Evolutionary conservation across 2,797 vertebrate species (phyloP).

Genomic region (Macropodus opercularis): DNA sequence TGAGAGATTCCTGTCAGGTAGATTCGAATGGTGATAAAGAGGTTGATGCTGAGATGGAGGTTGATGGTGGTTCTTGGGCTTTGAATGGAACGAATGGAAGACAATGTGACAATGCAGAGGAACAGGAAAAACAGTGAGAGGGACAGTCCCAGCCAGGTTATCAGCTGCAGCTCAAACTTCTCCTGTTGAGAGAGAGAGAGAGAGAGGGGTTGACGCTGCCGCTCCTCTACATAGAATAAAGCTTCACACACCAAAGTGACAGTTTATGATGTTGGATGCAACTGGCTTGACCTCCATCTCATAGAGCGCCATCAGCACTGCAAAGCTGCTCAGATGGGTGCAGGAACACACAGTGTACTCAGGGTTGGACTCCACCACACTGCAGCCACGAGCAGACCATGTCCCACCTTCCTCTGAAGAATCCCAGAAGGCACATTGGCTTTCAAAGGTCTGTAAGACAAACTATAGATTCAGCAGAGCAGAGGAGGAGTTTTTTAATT

Average conservation of each 20-base stretch:
- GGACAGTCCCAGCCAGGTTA: constrained; percentile 84
- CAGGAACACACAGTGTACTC: constrained; percentile 79
- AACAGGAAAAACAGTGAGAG: constrained; percentile 85
- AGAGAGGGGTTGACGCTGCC: neutral
- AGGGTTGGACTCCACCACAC: neutral
- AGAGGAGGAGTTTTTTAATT: too few species aligned
- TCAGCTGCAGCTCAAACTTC: constrained; percentile 76
- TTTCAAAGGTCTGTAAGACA: constrained; percentile 1
- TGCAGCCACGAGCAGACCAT: constrained; percentile 83
- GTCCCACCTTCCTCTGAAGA: constrained; percentile 13
- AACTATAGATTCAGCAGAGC: neutral
- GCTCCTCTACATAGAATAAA: neutral
- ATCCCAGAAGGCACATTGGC: constrained; percentile 85
- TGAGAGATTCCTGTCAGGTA: constrained; percentile 83
- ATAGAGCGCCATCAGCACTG: constrained; percentile 85
- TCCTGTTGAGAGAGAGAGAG: constrained; percentile 40
- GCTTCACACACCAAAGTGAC: neutral
- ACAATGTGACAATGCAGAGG: constrained; percentile 87
- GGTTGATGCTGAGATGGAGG: constrained; percentile 86
- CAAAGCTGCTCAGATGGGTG: constrained; percentile 87
- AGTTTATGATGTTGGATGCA: neutral
- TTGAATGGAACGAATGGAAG: constrained; percentile 81
- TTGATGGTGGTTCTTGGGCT: constrained; percentile 87
- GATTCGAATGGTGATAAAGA: constrained; percentile 82
- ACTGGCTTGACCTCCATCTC: constrained; percentile 77